Percentiles rank a stretch among this genome's conserved stretches.
Evolutionary conservation across 2,797 vertebrate genomes (phyloP).

Genomic region (Sandelia bainsii): DNA sequence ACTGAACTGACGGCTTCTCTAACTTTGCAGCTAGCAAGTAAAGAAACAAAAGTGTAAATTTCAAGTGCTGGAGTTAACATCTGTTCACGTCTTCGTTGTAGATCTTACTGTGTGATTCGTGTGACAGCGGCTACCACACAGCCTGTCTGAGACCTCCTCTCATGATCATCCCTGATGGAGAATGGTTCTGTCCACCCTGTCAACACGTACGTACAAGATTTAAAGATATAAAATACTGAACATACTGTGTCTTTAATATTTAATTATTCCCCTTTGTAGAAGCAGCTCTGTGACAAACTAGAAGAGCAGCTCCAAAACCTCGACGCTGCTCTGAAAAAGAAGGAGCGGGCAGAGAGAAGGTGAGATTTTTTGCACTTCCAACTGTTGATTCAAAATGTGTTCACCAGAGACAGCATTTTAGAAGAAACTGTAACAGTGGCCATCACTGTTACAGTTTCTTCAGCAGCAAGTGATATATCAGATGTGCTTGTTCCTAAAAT

Average conservation of each 20-base stretch:
- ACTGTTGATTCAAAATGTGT: background rate
- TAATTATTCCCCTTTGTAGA: slow-evolving; percentile 78
- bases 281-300: slow-evolving; percentile 94
- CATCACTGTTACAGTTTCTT: no score
- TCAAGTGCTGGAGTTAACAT: background rate
- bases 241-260: rapidly evolving
- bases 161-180: slow-evolving; percentile 98
- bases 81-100: slow-evolving; percentile 58
- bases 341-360: slow-evolving; percentile 95
- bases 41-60: background rate
- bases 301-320: slow-evolving; percentile 94
- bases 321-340: slow-evolving; percentile 95
- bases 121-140: slow-evolving; percentile 97
- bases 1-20: background rate
- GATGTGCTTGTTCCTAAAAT: background rate
- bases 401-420: background rate
- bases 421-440: background rate
- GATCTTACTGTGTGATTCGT: slow-evolving; percentile 97
- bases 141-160: slow-evolving; percentile 97
- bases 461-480: no score
- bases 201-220: slow-evolving; percentile 89
- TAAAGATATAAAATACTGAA: rapidly evolving
- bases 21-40: background rate
- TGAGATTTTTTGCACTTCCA: slow-evolving; percentile 35
- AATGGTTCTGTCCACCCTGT: slow-evolving; percentile 98